Percentiles rank a stretch among this genome's conserved stretches.
phyloP scores from a whole-genome alignment of 2,113 vertebrate genomes.

The Pholis gunnellus region DNA sequence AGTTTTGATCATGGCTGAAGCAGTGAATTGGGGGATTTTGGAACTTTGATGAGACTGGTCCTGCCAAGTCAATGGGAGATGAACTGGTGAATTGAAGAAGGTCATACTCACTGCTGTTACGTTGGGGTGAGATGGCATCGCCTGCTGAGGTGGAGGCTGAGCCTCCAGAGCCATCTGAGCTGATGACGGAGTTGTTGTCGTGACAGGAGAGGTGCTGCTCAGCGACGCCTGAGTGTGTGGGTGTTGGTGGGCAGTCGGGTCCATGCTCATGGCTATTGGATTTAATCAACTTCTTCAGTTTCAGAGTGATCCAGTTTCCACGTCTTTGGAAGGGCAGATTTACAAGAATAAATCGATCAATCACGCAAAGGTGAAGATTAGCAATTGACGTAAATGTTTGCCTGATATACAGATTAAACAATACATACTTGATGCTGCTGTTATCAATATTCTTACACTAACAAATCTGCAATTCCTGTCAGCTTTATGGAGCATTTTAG shows the following conservation, averaged over 20 bases:
- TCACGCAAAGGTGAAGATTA: neutral
- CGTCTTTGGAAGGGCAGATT: conserved; percentile 82
- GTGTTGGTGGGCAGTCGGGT: conserved; percentile 70
- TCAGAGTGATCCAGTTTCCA: conserved; percentile 97
- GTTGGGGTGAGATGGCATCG: conserved; percentile 57
- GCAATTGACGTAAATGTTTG: neutral
- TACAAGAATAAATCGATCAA: conserved; percentile 18
- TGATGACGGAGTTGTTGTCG: conserved; percentile 67
- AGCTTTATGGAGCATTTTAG: neutral
- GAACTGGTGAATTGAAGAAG: conserved; percentile 16
- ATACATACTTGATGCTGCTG: neutral
- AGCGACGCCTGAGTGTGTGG: conserved; percentile 86
- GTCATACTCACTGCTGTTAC: conserved; percentile 74
- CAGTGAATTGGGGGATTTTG: neutral
- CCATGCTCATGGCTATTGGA: conserved; percentile 91
- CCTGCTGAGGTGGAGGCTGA: conserved; percentile 55
- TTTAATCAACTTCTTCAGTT: conserved; percentile 97
- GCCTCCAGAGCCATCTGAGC: conserved; percentile 76
- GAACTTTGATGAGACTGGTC: conserved; percentile 1
- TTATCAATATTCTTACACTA: neutral
- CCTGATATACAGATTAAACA: neutral
- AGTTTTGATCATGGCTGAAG: conserved; percentile 13
- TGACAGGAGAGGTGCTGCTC: conserved; percentile 82
- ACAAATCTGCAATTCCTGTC: neutral
- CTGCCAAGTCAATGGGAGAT: neutral